These are phyloP conservation scores for Chloropsis cyanopogon DNA, from an alignment of 2,113 vertebrate species.

Conservation along the genomic window DNA sequence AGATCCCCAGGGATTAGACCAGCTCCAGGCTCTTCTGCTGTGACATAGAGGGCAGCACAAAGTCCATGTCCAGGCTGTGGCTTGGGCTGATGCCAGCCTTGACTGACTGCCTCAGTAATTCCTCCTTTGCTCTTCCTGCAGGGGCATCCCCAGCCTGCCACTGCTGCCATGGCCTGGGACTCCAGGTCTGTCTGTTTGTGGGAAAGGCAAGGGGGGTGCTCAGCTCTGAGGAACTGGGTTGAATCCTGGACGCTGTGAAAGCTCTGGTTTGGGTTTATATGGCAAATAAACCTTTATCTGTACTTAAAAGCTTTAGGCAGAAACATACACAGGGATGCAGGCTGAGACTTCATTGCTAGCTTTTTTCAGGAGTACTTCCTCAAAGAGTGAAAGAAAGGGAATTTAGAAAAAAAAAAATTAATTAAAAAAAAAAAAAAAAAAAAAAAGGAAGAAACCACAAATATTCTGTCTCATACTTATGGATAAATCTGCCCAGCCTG, in stretches of 20 bases:
- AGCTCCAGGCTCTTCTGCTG: not conserved
- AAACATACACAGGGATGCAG: not conserved
- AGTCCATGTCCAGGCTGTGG: not conserved
- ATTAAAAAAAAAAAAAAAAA: too few species aligned
- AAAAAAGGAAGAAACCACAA: not conserved
- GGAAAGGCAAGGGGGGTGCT: not conserved
- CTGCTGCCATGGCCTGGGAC: not conserved
- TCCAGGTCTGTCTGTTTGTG: too few species aligned
- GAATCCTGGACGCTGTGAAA: not conserved
- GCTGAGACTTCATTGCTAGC: not conserved
- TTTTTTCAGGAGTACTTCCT: not conserved
- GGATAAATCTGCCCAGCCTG: not conserved
- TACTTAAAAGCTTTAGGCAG: not conserved
- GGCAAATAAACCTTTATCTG: not conserved
- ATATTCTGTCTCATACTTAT: not conserved
- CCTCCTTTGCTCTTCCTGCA: not conserved
- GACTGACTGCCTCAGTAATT: not conserved
- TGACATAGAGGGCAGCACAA: not conserved
- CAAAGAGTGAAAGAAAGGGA: not conserved
- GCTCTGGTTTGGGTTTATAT: not conserved
- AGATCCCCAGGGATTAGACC: too few species aligned
- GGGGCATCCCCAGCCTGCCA: not conserved
- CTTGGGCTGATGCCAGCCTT: not conserved
- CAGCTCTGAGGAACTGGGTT: not conserved
- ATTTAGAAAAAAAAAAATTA: not conserved